These are phyloP conservation scores for Thereva nobilitata DNA, from an alignment of 2,888 invertebrate species.

Conservation along the genomic window DNA sequence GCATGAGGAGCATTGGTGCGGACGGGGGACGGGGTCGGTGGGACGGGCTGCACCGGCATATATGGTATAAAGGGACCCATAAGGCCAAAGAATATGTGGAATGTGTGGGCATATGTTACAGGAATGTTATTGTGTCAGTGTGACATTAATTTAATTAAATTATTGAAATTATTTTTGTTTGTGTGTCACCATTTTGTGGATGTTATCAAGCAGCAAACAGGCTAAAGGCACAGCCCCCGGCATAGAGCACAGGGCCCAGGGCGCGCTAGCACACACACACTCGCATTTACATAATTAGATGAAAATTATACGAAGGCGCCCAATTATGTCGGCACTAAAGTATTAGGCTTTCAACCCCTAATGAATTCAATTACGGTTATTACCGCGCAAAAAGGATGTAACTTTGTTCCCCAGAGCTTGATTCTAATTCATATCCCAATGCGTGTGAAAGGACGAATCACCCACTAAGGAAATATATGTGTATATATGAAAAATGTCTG, in stretches of 20 bases:
- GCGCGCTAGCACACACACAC: not conserved
- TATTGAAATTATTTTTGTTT: conserved; percentile 14
- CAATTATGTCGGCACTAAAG: conserved; percentile 21
- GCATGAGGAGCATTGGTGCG: not conserved
- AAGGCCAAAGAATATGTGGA: not conserved
- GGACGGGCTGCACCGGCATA: not conserved
- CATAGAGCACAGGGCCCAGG: not conserved
- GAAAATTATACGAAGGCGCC: conserved; percentile 1
- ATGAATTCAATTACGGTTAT: conserved; percentile 22
- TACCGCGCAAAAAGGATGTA: conserved; percentile 7
- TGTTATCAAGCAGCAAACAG: too few species aligned
- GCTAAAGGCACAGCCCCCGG: too few species aligned
- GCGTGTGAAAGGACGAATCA: too few species aligned
- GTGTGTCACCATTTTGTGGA: not conserved
- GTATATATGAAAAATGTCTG: too few species aligned
- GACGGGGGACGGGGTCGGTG: not conserved
- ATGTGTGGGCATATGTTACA: conserved; percentile 9
- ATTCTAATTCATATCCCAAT: too few species aligned
- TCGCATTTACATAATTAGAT: conserved; percentile 20
- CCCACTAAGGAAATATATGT: too few species aligned
- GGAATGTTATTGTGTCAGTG: conserved; percentile 3
- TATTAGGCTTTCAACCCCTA: conserved; percentile 15
- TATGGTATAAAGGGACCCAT: too few species aligned
- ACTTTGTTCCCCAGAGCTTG: not conserved
- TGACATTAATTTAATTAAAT: conserved; percentile 25